Evolutionary conservation across 2,888 invertebrate genomes (phyloP), one percentile per base, ranked within the genome.

Genomic region (Athalia cordata): DNA sequence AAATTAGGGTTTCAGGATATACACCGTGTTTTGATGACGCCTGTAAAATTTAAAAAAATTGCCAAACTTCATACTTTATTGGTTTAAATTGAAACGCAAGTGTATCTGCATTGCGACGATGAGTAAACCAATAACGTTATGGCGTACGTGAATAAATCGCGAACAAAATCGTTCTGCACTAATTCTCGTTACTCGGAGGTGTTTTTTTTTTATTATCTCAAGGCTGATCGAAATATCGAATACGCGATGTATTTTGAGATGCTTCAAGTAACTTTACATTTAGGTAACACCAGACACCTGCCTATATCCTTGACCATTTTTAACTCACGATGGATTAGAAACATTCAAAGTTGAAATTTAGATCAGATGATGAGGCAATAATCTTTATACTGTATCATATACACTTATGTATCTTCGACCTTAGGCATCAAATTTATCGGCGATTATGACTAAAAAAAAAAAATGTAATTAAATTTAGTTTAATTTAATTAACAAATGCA

Each of bases 161-260:
- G 65, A 65, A 55, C 68, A 29, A 52, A 9, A 68, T 52, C 43
- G 52, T 68, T 68, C 68, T 68, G 68, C 68, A 68, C 68, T 55
- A 68, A 52, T 68, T 68, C 68, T 52, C 68, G 55, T 11, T n/a
- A 49, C 2, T 43, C 43, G 9, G 68, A 68, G 52, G 50, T 55
- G 68, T 68, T 55, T 52, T 29, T 52, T 68, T 55, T 52, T 29
- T 52, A 15, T 29, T 61, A 61, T 68, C 55, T 43, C 68, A 68
- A 55, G 68, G 68, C 43, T 52, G 43, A 68, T 68, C 68, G 55
- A 68, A 68, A 68, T 68, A 68, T 68, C 52, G 43, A 68, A 68
- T 68, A 52, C 29, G 55, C 6, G 6, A 68, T 29, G 68, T 52
- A 52, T 55, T 68, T 43, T 68, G 55, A 52, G 68, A 68, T 68